Percentiles rank a stretch among this genome's conserved stretches.
phyloP scores from a whole-genome alignment of 2,797 vertebrate species.

The Coendou prehensilis region DNA sequence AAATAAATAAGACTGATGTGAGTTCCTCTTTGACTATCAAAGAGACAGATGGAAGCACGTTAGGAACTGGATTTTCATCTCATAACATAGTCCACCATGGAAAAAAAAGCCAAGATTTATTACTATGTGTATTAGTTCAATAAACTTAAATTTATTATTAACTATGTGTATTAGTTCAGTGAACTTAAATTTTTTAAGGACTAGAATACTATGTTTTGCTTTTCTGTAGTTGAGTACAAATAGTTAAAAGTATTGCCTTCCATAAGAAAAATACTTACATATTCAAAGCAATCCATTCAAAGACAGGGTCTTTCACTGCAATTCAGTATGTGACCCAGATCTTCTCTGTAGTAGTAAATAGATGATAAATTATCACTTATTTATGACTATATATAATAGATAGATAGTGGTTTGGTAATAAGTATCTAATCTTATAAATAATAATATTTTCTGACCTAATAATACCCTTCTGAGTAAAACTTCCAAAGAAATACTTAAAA shows the following conservation, averaged over 20 bases:
- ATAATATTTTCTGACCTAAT: conserved; percentile 42
- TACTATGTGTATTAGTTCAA: conserved; percentile 23
- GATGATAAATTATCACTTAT: conserved; percentile 16
- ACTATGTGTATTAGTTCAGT: conserved; percentile 19
- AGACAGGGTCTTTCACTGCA: background rate
- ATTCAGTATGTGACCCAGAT: background rate
- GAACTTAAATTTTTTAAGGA: background rate
- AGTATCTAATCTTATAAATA: conserved; percentile 21
- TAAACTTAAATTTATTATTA: background rate
- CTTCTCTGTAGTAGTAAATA: background rate
- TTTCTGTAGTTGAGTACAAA: background rate
- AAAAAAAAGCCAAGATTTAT: background rate
- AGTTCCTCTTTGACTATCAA: background rate
- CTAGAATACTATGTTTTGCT: background rate
- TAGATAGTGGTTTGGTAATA: conserved; percentile 26
- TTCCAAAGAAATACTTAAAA: conserved; percentile 14
- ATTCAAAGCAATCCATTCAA: conserved; percentile 15
- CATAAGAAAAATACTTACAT: conserved; percentile 9
- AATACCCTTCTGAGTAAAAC: background rate
- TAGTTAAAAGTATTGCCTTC: background rate
- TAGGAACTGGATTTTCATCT: background rate
- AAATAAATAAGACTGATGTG: background rate
- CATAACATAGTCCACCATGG: background rate
- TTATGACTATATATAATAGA: background rate
- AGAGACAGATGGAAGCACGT: background rate